Percentiles rank a stretch among this genome's conserved stretches.
Evolutionary conservation across 2,113 vertebrate genomes (phyloP).

Genomic region (Chaenocephalus aceratus): DNA sequence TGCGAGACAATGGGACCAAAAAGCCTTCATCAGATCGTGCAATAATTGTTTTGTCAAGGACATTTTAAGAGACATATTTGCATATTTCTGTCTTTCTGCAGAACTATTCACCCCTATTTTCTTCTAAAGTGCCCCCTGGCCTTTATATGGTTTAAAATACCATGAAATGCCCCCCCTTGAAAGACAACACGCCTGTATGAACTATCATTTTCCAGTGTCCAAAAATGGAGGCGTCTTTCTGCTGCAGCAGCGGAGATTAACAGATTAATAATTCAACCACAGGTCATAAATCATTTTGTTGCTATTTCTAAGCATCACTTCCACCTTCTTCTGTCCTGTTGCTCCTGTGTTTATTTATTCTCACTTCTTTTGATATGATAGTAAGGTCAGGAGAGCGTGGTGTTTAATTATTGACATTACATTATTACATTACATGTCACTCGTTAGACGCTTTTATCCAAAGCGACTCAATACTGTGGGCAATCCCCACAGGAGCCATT

Average conservation of each 20-base stretch:
- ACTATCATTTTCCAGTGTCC: conserved; percentile 88
- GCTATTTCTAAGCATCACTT: conserved; percentile 67
- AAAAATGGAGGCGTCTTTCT: conserved; percentile 87
- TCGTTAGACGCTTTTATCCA: too few species aligned
- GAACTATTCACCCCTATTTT: neutral
- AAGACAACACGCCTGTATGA: conserved; percentile 74
- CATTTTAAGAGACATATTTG: too few species aligned
- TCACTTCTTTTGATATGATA: conserved; percentile 52
- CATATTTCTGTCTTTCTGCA: too few species aligned
- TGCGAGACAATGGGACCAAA: neutral
- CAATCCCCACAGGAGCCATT: too few species aligned
- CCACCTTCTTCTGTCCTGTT: conserved; percentile 47
- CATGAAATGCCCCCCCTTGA: conserved; percentile 29
- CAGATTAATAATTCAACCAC: conserved; percentile 96
- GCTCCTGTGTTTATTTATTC: conserved; percentile 15
- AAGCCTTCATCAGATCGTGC: neutral
- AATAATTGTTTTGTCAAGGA: neutral
- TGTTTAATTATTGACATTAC: conserved; percentile 55
- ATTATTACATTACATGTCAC: too few species aligned
- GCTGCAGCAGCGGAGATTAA: conserved; percentile 89
- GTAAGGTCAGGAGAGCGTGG: conserved; percentile 32
- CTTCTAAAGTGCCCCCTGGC: conserved; percentile 1
- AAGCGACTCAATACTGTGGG: too few species aligned
- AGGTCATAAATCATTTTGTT: conserved; percentile 89
- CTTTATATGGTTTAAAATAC: too few species aligned